Evolutionary conservation across 2,888 invertebrate species (phyloP).

Genomic region (Iphiclides podalirius): DNA sequence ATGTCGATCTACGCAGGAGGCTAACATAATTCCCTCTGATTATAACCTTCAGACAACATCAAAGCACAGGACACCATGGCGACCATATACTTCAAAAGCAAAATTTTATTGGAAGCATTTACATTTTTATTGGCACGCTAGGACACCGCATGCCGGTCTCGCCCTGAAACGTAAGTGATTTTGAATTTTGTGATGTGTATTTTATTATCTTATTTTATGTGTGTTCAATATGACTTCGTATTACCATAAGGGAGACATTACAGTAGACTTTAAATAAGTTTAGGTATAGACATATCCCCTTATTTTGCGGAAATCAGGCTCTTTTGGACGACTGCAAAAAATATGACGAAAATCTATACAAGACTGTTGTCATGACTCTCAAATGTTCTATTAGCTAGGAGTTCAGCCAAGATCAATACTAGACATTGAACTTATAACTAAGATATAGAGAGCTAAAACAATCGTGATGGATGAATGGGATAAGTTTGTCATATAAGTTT

Average conservation of each 20-base stretch:
- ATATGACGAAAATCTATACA: too few species aligned
- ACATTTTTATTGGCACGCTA: conserved; percentile 78
- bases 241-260: conserved; percentile 68
- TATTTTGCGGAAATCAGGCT: conserved; percentile 10
- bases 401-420: too few species aligned
- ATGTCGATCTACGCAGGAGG: conserved; percentile 37
- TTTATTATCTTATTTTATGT: conserved; percentile 78
- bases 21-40: conserved; percentile 58
- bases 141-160: conserved; percentile 67
- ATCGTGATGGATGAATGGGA: too few species aligned
- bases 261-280: conserved; percentile 38
- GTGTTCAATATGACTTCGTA: conserved; percentile 67
- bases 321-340: too few species aligned
- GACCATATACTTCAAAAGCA: conserved; percentile 73
- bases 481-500: too few species aligned
- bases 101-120: conserved; percentile 75
- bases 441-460: too few species aligned
- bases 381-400: too few species aligned
- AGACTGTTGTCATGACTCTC: too few species aligned
- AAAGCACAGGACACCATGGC: conserved; percentile 54
- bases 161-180: conserved; percentile 78
- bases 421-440: too few species aligned
- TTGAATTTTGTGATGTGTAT: conserved; percentile 79
- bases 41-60: conserved; percentile 58
- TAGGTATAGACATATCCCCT: conserved; percentile 34